phyloP scores from a whole-genome alignment of 2,888 invertebrate species.

The Eupeodes latifasciatus region DNA sequence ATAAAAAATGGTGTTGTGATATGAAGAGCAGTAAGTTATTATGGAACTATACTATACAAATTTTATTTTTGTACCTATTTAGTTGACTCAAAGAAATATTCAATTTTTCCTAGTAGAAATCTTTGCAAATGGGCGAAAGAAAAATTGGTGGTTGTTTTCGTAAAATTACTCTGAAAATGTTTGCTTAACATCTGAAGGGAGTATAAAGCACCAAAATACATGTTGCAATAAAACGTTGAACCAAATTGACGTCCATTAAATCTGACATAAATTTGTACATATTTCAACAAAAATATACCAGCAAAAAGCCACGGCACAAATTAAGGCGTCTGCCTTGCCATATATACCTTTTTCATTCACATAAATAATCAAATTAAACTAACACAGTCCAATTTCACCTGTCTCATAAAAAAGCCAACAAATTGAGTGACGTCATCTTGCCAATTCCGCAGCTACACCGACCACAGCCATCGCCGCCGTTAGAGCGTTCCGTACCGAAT shows the following conservation, averaged over 20 bases:
- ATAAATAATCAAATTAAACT: slow-evolving; percentile 70
- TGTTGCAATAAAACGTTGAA: slow-evolving; percentile 36
- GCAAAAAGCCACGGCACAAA: neutral
- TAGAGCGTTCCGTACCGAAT: slow-evolving; percentile 1
- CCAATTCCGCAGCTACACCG: slow-evolving; percentile 31
- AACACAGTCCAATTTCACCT: slow-evolving; percentile 72
- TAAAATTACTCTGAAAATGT: too few relatives aligned
- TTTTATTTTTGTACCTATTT: too few relatives aligned
- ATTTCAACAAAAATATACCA: neutral
- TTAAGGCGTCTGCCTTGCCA: neutral
- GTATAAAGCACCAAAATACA: too few relatives aligned
- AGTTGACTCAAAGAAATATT: too few relatives aligned
- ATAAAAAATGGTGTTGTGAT: too few relatives aligned
- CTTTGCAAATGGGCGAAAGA: too few relatives aligned
- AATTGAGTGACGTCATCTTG: slow-evolving; percentile 69
- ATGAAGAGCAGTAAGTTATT: too few relatives aligned
- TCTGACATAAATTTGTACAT: slow-evolving; percentile 10
- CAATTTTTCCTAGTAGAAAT: too few relatives aligned
- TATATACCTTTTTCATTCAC: slow-evolving; percentile 13
- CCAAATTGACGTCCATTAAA: slow-evolving; percentile 13
- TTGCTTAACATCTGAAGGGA: too few relatives aligned
- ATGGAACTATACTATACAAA: too few relatives aligned
- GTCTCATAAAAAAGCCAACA: slow-evolving; percentile 68
- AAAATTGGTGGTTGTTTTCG: too few relatives aligned
- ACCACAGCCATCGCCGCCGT: slow-evolving; percentile 4